These are phyloP conservation scores for Dryas iulia DNA, from an alignment of 1,140 invertebrate species.

Conservation along the genomic window DNA sequence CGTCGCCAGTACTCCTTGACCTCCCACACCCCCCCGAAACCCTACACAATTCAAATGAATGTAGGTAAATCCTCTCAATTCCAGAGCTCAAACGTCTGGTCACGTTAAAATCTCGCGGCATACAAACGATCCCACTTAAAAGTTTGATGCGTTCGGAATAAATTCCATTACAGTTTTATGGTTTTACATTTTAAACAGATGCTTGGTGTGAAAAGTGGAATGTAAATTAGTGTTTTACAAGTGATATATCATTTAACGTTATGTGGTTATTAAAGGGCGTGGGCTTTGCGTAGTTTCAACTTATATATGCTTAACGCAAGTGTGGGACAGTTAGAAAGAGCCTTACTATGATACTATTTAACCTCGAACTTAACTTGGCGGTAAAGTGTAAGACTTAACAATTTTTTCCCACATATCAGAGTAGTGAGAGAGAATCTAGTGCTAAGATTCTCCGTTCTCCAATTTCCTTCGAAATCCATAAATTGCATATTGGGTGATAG, in stretches of 20 bases:
- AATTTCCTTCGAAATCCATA: too few species aligned
- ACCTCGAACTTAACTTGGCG: too few species aligned
- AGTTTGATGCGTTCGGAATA: slow-evolving; percentile 71
- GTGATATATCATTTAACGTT: neutral
- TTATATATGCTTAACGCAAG: too few species aligned
- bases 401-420: too few species aligned
- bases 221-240: neutral
- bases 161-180: slow-evolving; percentile 69
- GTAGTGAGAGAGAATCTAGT: too few species aligned
- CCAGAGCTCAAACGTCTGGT: slow-evolving; percentile 38
- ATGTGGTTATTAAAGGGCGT: neutral
- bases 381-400: too few species aligned
- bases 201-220: slow-evolving; percentile 6
- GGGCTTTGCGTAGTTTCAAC: neutral
- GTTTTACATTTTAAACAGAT: slow-evolving; percentile 42
- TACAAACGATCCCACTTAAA: slow-evolving; percentile 70
- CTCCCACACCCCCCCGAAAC: slow-evolving; percentile 1
- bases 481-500: too few species aligned
- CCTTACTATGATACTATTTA: too few species aligned
- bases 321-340: too few species aligned
- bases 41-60: slow-evolving; percentile 12
- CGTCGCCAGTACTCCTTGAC: slow-evolving; percentile 39
- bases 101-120: slow-evolving; percentile 44
- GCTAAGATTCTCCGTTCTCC: too few species aligned
- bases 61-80: slow-evolving; percentile 13